A percentile compares a stretch with the other conserved stretches of the same genome.
Conservation (phyloP, 2,113 vertebrate genomes). For the Probosciger aterrimus region DNA sequence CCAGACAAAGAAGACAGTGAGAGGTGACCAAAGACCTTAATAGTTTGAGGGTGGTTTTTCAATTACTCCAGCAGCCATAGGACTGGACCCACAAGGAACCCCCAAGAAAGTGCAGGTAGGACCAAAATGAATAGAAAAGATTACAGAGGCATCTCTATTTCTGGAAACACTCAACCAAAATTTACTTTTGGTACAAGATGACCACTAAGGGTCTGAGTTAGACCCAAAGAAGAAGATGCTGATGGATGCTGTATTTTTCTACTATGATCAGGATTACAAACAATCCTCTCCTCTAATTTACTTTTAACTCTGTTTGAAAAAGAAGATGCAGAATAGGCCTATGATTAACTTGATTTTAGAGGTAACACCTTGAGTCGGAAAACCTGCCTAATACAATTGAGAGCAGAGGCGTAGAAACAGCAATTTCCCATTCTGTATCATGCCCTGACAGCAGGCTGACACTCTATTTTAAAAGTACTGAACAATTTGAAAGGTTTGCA, state of each 20-base stretch:
- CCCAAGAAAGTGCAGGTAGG: neutral
- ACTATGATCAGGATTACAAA: neutral
- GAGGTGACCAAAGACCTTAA: neutral
- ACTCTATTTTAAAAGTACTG: neutral
- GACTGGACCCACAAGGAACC: neutral
- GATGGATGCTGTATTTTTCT: neutral
- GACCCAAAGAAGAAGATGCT: neutral
- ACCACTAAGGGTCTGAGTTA: neutral
- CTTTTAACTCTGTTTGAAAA: neutral
- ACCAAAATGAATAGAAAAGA: neutral
- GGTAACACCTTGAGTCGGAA: neutral
- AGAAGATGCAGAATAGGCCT: neutral
- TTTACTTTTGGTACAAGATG: neutral
- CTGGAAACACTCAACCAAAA: neutral
- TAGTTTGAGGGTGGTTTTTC: neutral
- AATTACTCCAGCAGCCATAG: neutral
- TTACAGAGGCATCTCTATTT: neutral
- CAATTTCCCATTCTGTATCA: neutral
- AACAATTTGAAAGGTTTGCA: neutral
- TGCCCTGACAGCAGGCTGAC: conserved; percentile 3
- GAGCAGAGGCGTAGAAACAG: neutral
- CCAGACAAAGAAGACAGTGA: neutral
- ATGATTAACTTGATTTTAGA: neutral
- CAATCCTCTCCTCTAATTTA: neutral
- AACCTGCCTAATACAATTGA: neutral